Evolutionary conservation across 1,140 invertebrate species (phyloP).

Genomic region (Meteorus sp.): DNA sequence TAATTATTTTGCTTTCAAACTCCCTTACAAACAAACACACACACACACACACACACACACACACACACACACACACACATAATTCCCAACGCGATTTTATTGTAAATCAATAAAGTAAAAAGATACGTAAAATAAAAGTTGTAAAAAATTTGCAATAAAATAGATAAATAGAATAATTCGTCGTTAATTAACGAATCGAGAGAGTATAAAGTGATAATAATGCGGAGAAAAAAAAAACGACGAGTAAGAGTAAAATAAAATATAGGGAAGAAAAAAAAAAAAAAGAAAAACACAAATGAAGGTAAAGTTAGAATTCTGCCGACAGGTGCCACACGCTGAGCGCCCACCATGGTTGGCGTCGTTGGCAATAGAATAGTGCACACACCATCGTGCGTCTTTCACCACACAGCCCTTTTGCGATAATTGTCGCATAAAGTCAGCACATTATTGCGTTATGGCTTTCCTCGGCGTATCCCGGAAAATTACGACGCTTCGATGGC

Average conservation of each 20-base stretch:
- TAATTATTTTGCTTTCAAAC: slow-evolving; percentile 27
- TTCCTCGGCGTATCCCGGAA: slow-evolving; percentile 39
- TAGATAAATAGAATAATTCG: too few relatives aligned
- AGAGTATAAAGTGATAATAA: too few relatives aligned
- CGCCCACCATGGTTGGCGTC: slow-evolving; percentile 41
- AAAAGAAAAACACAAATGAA: slow-evolving; percentile 10
- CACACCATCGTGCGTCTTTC: slow-evolving; percentile 35
- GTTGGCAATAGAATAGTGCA: slow-evolving; percentile 40
- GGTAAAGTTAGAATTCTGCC: slow-evolving; percentile 28
- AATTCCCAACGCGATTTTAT: too few relatives aligned
- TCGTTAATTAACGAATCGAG: too few relatives aligned
- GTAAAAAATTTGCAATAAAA: too few relatives aligned
- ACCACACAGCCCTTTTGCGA: slow-evolving; percentile 42
- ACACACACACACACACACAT: too few relatives aligned
- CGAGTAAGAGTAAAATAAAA: slow-evolving; percentile 8
- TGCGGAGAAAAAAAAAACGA: too few relatives aligned
- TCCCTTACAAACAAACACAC: background rate
- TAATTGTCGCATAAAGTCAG: slow-evolving; percentile 56
- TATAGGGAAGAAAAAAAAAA: slow-evolving; percentile 18
- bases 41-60: too few relatives aligned
- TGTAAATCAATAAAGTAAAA: too few relatives aligned
- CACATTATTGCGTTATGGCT: slow-evolving; percentile 53
- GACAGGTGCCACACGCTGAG: slow-evolving; percentile 53
- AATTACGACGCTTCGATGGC: slow-evolving; percentile 42
- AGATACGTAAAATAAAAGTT: too few relatives aligned